These are phyloP conservation scores for Melipona beecheii DNA, from an alignment of 2,888 invertebrate genomes.

Conservation along the genomic window DNA sequence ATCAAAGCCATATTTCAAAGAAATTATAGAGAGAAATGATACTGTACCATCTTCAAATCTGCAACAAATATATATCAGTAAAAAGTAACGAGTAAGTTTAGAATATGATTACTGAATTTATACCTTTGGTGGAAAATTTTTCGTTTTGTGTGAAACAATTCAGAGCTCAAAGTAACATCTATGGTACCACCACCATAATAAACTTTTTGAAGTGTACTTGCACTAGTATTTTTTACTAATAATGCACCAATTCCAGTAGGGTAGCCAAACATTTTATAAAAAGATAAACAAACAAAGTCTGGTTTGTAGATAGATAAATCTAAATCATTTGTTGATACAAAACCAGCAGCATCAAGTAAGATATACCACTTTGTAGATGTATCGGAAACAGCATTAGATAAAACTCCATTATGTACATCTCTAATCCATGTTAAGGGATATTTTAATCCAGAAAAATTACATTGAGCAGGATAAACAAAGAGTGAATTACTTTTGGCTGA, in stretches of 20 bases:
- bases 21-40: slow-evolving; percentile 93
- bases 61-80: slow-evolving; percentile 72
- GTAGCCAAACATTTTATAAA: slow-evolving; percentile 98
- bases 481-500: slow-evolving; percentile 88
- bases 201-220: slow-evolving; percentile 87
- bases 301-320: slow-evolving; percentile 90
- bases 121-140: slow-evolving; percentile 90
- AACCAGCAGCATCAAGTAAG: slow-evolving; percentile 94
- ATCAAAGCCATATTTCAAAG: slow-evolving; percentile 93
- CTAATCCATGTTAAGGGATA: slow-evolving; percentile 92
- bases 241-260: slow-evolving; percentile 98
- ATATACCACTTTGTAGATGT: slow-evolving; percentile 88
- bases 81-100: background rate
- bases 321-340: slow-evolving; percentile 90
- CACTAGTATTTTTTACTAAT: slow-evolving; percentile 89
- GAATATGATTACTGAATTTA: slow-evolving; percentile 66
- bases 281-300: slow-evolving; percentile 96
- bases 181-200: slow-evolving; percentile 99
- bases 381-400: slow-evolving; percentile 84
- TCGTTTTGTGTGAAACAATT: slow-evolving; percentile 90
- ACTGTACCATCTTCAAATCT: slow-evolving; percentile 98
- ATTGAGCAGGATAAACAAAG: slow-evolving; percentile 95
- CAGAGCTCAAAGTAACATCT: slow-evolving; percentile 90
- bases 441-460: slow-evolving; percentile 97
- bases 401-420: slow-evolving; percentile 86